phyloP scores from a whole-genome alignment of 2,797 vertebrate genomes.

The Neosilurus mollespiculum region DNA sequence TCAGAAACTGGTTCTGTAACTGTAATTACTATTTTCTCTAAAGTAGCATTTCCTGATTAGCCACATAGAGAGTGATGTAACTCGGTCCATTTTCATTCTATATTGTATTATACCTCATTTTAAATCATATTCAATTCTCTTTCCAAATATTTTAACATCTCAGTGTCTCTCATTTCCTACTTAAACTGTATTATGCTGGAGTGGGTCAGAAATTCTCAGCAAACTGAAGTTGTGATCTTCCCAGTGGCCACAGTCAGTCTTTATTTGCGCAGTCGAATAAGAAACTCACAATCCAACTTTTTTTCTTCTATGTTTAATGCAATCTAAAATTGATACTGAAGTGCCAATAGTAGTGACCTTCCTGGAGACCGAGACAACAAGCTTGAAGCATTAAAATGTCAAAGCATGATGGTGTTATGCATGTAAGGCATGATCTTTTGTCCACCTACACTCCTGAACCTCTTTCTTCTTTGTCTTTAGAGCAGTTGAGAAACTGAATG shows the following conservation, averaged over 20 bases:
- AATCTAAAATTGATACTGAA: too few relatives aligned
- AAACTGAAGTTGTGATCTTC: background rate
- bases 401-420: background rate
- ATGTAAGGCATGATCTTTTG: background rate
- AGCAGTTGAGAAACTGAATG: conserved; percentile 97
- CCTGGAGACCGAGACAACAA: background rate
- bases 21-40: too few relatives aligned
- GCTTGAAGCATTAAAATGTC: background rate
- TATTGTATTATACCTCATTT: too few relatives aligned
- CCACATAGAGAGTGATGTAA: too few relatives aligned
- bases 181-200: too few relatives aligned
- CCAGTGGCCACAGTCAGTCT: background rate
- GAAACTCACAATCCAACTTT: background rate
- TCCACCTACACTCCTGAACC: background rate
- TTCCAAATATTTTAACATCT: too few relatives aligned
- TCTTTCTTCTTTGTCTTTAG: conserved; percentile 64
- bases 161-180: too few relatives aligned
- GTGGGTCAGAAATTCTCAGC: background rate
- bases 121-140: too few relatives aligned
- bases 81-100: too few relatives aligned
- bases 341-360: background rate
- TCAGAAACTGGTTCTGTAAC: too few relatives aligned
- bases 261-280: background rate
- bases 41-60: too few relatives aligned
- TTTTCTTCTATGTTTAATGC: background rate